Base-by-base conservation (phyloP, 23 tunicate genomes). In the Botrylloides violaceus region DNA sequence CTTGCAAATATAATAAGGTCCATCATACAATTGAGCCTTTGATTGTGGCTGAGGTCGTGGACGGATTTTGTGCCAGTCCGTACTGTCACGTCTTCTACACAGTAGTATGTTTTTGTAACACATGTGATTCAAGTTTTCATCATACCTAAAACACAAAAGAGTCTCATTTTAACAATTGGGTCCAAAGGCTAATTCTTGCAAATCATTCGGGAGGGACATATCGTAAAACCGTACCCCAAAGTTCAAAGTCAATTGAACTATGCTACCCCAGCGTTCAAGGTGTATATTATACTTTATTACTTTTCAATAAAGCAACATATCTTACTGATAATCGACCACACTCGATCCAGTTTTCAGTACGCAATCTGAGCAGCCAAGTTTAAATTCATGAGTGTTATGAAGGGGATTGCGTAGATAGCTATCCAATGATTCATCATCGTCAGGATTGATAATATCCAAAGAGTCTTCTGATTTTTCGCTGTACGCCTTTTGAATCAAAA, bases 21-120 rank as follows among this genome's bases (percentile, higher is more conserved):
- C 95, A 29, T 87, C 95, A 59, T 87, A 87, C 9, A 87, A 70
- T 49, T 87, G 95, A 28, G 95, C 95, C 65, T 87, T 87, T 1
- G 95, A 87, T 50, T 87, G 95, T 29, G 95, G 95, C 58, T 87
- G 95, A 28, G 95, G 95, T 30, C 95, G 28, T 29, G 95, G 95
- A 0, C 95, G 74, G 39, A 87, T 87, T 65, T 87, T 87, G 21
- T 81, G 77, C 95, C 95, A 87, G n/a, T 87, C 84, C 32, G 59
- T 29, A 66, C 64, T 76, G 28, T 80, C 86, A 26, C 95, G 77
- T 28, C 85, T 84, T 3, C 95, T 82, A 48, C 95, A 87, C 31
- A 87, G 55, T 12, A 87, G 58, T 2, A 87, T 80, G 70, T 87
- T 87, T 63, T 87, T 80, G 78, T 87, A 87, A 59, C 95, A 87